Percentiles rank a stretch among this genome's conserved stretches.
Evolutionary conservation across 2,888 invertebrate genomes (phyloP).

Genomic region (Scaptomyza parva): DNA sequence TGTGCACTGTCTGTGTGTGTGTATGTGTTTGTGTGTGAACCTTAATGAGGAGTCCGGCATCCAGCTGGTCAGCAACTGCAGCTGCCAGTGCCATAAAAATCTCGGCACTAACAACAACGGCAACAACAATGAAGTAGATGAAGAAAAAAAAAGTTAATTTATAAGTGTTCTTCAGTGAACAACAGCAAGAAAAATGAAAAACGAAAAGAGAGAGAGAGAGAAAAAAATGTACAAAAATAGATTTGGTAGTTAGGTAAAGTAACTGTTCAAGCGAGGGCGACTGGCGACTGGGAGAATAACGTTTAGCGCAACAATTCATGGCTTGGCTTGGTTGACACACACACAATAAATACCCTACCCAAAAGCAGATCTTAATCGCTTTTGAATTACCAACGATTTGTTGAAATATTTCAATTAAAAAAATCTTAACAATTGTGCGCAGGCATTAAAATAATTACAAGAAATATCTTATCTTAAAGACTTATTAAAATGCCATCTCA

Average conservation of each 20-base stretch:
- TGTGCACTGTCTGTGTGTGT: background rate
- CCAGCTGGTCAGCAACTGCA: slow-evolving; percentile 42
- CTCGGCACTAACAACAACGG: slow-evolving; percentile 22
- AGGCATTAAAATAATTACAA: background rate
- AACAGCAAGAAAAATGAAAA: background rate
- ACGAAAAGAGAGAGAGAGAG: background rate
- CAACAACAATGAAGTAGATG: slow-evolving; percentile 8
- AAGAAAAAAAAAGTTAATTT: slow-evolving; percentile 51
- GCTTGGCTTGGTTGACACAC: background rate
- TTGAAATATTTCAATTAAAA: background rate
- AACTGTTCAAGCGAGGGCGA: slow-evolving; percentile 23
- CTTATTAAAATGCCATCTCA: background rate
- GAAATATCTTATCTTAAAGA: background rate
- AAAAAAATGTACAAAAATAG: slow-evolving; percentile 11
- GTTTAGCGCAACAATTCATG: background rate
- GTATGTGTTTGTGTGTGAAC: slow-evolving; percentile 2
- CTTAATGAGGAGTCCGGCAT: slow-evolving; percentile 50
- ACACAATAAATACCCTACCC: slow-evolving; percentile 4
- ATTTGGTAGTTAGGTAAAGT: slow-evolving; percentile 31
- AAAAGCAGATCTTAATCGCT: background rate
- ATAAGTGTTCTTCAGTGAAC: slow-evolving; percentile 36
- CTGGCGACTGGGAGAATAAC: background rate
- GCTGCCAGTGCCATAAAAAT: slow-evolving; percentile 41
- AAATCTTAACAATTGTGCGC: background rate
- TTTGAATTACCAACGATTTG: background rate